Percentiles rank a stretch among this genome's conserved stretches.
phyloP scores from a whole-genome alignment of 2,113 vertebrate species.

The Burhinus oedicnemus region DNA sequence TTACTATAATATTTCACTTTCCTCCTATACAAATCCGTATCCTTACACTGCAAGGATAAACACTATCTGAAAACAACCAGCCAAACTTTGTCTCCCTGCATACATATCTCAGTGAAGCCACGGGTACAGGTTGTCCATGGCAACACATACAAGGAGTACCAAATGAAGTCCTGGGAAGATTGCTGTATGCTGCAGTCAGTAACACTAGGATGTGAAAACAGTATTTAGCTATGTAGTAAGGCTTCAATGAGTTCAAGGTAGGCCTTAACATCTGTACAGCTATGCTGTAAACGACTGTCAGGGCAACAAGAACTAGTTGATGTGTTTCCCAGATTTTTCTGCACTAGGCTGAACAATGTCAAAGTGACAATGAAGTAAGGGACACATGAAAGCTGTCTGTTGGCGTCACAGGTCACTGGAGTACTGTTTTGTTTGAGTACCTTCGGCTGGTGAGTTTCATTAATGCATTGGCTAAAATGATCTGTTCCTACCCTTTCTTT shows the following conservation, averaged over 20 bases:
- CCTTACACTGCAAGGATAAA: not conserved
- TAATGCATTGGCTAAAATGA: not conserved
- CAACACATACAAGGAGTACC: not conserved
- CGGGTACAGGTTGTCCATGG: fast-evolving
- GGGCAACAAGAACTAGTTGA: not conserved
- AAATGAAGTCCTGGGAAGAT: not conserved
- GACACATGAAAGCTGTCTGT: not conserved
- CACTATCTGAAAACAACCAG: not conserved
- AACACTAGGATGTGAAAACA: not conserved
- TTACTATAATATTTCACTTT: not conserved
- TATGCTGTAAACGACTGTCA: not conserved
- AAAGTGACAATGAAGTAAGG: not conserved
- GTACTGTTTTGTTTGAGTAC: not conserved
- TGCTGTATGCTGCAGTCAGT: not conserved
- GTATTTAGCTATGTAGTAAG: not conserved
- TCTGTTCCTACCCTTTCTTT: not conserved
- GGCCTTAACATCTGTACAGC: not conserved
- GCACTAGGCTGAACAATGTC: not conserved
- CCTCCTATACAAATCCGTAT: not conserved
- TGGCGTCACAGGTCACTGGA: not conserved
- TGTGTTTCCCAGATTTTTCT: not conserved
- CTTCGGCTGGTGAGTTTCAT: not conserved
- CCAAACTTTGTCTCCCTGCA: not conserved
- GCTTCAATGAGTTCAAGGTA: not conserved
- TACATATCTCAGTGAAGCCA: fast-evolving